phyloP scores from a whole-genome alignment of 1,140 invertebrate genomes.

The fruit fly (Drosophila melanogaster) region DNA sequence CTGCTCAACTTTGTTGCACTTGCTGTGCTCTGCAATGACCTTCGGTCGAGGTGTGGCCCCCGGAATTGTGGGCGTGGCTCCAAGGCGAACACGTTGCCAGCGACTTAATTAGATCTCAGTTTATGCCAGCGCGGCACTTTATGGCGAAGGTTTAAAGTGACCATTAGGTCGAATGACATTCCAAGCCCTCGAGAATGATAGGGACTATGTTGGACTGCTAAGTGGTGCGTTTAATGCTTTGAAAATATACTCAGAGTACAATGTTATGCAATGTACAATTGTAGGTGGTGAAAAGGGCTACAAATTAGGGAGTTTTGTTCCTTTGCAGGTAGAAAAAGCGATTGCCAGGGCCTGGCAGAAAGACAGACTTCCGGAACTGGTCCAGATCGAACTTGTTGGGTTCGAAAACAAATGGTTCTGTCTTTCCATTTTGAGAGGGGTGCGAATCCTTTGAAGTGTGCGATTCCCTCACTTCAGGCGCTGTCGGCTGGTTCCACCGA shows the following conservation, averaged over 20 bases:
- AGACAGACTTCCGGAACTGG: conserved; percentile 50
- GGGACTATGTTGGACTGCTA: conserved; percentile 1
- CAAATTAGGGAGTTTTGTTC: conserved; percentile 10
- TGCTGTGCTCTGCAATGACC: conserved; percentile 53
- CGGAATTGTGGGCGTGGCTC: conserved; percentile 16
- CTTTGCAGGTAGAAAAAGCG: conserved; percentile 64
- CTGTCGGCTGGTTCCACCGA: neutral
- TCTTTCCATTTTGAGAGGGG: neutral
- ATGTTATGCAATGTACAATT: conserved; percentile 16
- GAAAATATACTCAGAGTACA: conserved; percentile 32
- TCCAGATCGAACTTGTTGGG: conserved; percentile 52
- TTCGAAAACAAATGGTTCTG: conserved; percentile 33
- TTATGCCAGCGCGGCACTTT: conserved; percentile 55
- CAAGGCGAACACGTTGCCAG: conserved; percentile 37
- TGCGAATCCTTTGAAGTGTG: neutral
- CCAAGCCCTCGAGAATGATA: conserved; percentile 38
- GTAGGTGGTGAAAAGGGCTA: neutral
- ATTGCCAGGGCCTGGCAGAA: conserved; percentile 56
- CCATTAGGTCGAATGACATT: conserved; percentile 42
- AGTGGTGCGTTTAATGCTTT: conserved; percentile 20
- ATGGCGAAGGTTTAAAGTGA: conserved; percentile 45
- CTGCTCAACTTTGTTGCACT: conserved; percentile 71
- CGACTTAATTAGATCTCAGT: conserved; percentile 67
- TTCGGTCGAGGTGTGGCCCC: conserved; percentile 51
- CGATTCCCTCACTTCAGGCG: neutral